Conservation (phyloP, 2,888 invertebrate species). For the Oegoconia quadripuncta region DNA sequence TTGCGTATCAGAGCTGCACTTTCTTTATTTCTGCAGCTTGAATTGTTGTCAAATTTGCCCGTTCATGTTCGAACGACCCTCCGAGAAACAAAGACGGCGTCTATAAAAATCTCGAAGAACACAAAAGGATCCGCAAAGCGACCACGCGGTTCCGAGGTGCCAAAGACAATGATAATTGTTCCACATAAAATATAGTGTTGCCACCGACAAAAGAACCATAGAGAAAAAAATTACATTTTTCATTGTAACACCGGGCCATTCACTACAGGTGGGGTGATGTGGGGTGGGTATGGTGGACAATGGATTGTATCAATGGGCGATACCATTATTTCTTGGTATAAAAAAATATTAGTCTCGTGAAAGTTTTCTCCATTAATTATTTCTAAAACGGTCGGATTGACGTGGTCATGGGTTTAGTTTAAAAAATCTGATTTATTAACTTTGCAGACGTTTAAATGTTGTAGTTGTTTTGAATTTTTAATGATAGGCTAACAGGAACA, state of each 20-base stretch:
- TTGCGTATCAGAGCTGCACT: too few relatives aligned
- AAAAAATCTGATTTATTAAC: neutral
- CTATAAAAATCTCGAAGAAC: slow-evolving; percentile 32
- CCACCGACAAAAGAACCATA: slow-evolving; percentile 70
- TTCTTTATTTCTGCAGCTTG: neutral
- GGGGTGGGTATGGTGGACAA: slow-evolving; percentile 67
- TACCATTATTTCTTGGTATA: slow-evolving; percentile 52
- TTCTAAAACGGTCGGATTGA: slow-evolving; percentile 42
- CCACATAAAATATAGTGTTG: slow-evolving; percentile 76
- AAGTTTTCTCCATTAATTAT: slow-evolving; percentile 62
- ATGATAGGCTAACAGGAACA: too few relatives aligned
- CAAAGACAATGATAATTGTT: slow-evolving; percentile 79
- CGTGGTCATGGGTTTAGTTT: slow-evolving; percentile 16
- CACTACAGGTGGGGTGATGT: slow-evolving; percentile 69
- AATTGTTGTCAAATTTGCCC: neutral
- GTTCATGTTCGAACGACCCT: neutral
- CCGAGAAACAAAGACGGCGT: slow-evolving; percentile 30
- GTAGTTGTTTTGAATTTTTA: too few relatives aligned
- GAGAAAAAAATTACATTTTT: slow-evolving; percentile 56
- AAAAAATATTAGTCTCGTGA: slow-evolving; percentile 50
- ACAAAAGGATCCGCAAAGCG: slow-evolving; percentile 43
- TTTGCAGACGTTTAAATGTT: too few relatives aligned
- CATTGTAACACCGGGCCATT: slow-evolving; percentile 68
- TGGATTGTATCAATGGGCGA: slow-evolving; percentile 70
- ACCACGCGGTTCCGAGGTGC: slow-evolving; percentile 64